These are phyloP conservation scores for Geotrypetes seraphini DNA, from an alignment of 2,797 vertebrate species.

Conservation along the genomic window DNA sequence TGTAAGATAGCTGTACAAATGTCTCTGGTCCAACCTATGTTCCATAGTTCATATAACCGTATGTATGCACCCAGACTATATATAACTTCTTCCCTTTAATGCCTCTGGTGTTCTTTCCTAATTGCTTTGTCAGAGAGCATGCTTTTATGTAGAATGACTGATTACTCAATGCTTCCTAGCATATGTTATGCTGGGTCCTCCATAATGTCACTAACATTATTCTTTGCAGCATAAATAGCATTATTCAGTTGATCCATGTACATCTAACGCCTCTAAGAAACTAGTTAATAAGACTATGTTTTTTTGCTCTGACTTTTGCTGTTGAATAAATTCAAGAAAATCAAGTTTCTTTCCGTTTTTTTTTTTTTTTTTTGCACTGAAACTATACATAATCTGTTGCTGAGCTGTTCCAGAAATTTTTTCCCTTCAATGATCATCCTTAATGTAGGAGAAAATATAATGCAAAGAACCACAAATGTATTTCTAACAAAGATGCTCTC, in stretches of 20 bases:
- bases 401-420: slow-evolving; percentile 28
- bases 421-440: slow-evolving; percentile 21
- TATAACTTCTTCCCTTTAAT: too few relatives aligned
- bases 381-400: slow-evolving; percentile 14
- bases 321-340: slow-evolving; percentile 13
- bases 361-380: slow-evolving; percentile 14
- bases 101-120: slow-evolving; percentile 18
- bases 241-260: slow-evolving; percentile 21
- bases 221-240: slow-evolving; percentile 11
- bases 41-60: too few relatives aligned
- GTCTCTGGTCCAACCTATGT: too few relatives aligned
- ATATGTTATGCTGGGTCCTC: slow-evolving; percentile 15
- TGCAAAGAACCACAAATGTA: slow-evolving; percentile 22
- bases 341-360: too few relatives aligned
- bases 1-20: too few relatives aligned
- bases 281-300: slow-evolving; percentile 17
- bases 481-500: slow-evolving; percentile 23
- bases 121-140: slow-evolving; percentile 27
- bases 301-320: slow-evolving; percentile 8
- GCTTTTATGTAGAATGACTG: slow-evolving; percentile 27
- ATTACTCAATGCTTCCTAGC: slow-evolving; percentile 22
- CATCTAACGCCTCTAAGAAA: slow-evolving; percentile 23
- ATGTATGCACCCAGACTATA: too few relatives aligned
- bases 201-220: slow-evolving; percentile 31
- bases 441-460: slow-evolving; percentile 32